Evolutionary conservation across 2,797 vertebrate species (phyloP).

Genomic region (Sebastes wilsoni): DNA sequence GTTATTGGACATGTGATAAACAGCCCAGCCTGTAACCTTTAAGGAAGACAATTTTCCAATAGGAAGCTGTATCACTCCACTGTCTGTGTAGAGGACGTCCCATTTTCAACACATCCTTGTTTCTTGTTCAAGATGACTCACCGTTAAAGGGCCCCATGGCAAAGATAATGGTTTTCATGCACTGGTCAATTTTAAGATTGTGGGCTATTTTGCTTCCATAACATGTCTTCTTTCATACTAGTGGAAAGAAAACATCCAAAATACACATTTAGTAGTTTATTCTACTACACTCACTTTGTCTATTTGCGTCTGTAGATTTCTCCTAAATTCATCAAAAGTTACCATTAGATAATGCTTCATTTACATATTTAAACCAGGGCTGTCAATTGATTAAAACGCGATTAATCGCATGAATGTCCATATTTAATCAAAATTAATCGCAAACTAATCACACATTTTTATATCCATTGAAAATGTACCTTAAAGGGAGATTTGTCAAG

Average conservation of each 20-base stretch:
- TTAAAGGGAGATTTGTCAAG: too few species aligned
- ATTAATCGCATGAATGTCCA: too few species aligned
- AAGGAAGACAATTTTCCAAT: neutral
- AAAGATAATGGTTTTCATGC: neutral
- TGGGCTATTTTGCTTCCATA: neutral
- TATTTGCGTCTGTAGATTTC: neutral
- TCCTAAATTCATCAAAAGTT: too few species aligned
- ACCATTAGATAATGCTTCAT: too few species aligned
- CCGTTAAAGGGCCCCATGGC: neutral
- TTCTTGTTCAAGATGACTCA: conserved; percentile 20
- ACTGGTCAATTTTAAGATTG: neutral
- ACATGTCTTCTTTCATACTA: neutral
- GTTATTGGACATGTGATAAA: conserved; percentile 12
- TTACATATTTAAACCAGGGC: too few species aligned
- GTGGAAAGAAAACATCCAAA: neutral
- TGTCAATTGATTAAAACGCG: too few species aligned
- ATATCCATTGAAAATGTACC: too few species aligned
- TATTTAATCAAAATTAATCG: too few species aligned
- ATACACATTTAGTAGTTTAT: neutral
- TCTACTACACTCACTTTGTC: neutral
- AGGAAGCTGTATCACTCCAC: neutral
- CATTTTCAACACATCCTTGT: neutral
- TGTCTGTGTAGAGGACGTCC: neutral
- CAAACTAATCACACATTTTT: too few species aligned
- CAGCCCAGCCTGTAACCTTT: conserved; percentile 6